These are phyloP conservation scores for Hetaerina titia DNA, from an alignment of 2,888 invertebrate species.

Conservation along the genomic window DNA sequence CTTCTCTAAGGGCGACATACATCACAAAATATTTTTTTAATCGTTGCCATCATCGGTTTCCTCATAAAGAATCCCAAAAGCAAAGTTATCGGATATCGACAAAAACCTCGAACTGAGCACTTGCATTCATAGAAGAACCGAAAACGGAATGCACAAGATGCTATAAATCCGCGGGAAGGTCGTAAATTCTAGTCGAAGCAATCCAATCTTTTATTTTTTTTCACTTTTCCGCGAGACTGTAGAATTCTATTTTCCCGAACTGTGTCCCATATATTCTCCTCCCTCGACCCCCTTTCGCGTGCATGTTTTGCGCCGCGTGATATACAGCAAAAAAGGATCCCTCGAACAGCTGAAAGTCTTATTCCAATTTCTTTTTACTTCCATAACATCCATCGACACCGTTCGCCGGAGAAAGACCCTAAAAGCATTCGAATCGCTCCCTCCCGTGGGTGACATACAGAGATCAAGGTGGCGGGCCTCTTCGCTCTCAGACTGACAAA, in stretches of 20 bases:
- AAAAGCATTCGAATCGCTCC: not conserved
- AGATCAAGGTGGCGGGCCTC: not conserved
- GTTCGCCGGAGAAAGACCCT: not conserved
- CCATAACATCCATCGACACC: slow-evolving; percentile 11
- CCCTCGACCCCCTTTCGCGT: not conserved
- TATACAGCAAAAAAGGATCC: not conserved
- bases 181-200: not conserved
- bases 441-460: not conserved
- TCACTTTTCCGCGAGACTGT: not conserved
- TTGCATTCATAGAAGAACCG: not conserved
- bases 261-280: not conserved
- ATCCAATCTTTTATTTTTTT: not conserved
- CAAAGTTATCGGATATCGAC: not conserved
- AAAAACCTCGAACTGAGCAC: not conserved
- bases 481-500: not conserved
- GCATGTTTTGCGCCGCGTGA: not conserved
- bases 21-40: no score
- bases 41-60: no score
- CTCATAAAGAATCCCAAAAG: not conserved
- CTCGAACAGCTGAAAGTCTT: not conserved
- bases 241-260: not conserved
- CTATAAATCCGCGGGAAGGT: not conserved
- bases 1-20: no score
- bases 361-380: slow-evolving; percentile 6
- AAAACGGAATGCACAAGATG: not conserved